Evolutionary conservation across 2,888 invertebrate genomes (phyloP).

Genomic region (Ophonus ardosiacus): DNA sequence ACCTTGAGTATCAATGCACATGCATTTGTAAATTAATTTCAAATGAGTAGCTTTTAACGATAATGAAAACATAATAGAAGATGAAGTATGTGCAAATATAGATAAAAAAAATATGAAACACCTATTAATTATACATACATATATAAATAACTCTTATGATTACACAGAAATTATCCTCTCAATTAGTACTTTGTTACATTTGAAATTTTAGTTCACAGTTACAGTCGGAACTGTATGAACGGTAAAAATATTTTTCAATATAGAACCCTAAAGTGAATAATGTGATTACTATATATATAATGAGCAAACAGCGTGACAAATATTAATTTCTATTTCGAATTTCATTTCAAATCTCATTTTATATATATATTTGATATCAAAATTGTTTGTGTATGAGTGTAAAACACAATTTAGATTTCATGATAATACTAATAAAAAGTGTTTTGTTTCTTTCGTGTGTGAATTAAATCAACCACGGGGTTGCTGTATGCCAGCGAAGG

Average conservation of each 20-base stretch:
- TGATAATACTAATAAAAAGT: background rate
- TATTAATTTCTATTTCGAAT: background rate
- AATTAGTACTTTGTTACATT: too few species aligned
- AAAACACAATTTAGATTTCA: background rate
- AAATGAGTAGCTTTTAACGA: background rate
- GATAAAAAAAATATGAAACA: background rate
- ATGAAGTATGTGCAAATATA: background rate
- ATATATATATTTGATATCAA: background rate
- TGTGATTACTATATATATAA: background rate
- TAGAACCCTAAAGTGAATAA: background rate
- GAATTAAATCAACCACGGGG: constrained; percentile 25
- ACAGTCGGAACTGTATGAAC: too few species aligned
- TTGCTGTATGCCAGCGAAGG: constrained; percentile 33
- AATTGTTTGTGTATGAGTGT: background rate
- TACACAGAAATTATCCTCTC: too few species aligned
- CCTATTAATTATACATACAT: background rate
- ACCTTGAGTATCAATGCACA: background rate
- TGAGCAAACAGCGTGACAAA: background rate
- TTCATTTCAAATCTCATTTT: background rate
- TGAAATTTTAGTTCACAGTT: too few species aligned
- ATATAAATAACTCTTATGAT: background rate
- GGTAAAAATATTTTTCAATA: too few species aligned
- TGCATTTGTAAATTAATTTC: constrained; percentile 26
- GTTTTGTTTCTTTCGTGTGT: background rate
- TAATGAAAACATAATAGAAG: constrained; percentile 13